Evolutionary conservation across 2,888 invertebrate genomes (phyloP), one percentile per base, ranked within the genome.

Genomic region (Rhogogaster chlorosoma): DNA sequence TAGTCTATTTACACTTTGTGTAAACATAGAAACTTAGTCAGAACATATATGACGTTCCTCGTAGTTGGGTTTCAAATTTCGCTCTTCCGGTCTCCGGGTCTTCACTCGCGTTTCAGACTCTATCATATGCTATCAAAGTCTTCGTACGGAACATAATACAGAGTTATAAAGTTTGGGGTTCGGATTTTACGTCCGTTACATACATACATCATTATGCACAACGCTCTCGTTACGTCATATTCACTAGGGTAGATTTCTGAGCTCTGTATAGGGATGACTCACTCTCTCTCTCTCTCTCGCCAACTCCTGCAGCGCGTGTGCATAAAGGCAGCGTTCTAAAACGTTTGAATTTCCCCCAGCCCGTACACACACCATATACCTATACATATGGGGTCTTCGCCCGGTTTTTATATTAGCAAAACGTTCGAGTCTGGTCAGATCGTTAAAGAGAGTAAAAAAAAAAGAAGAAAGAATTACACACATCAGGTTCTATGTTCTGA

Each of bases 371-470:
- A 26, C 61, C 26, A 61, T 53, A 26, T 61, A 61, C 7, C 10
- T 61, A 26, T 61, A 26, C 2, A 61, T 12, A 2, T 9, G 61
- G 61, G 22, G 61, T 61, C 10, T 26, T 26, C 6, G 32, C 29
- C 67, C 32, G 32, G 67, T 67, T 26, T 32, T 67, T 67, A 29
- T 29, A 67, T 67, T 22, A 22, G 38, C 36, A 5, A 36, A 73
- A 36, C 73, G 67, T 67, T 15, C 32, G n/a, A 73, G 67, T 42
- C 71, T 73, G 71, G 42, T 73, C 22, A 73, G 42, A 73, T 73
- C 38, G 71, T 73, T 73, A 26, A 10, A n/a, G 5, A 38, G 1
- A 42, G 0, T 18, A 12, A n/a, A 18, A 70, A 36, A 42, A 0
- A 38, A 36, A 5, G 36, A 70, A 32, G 1, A 70, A 32, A 36